phyloP scores from a whole-genome alignment of 92 coral and sea anemone genomes.

The Montipora capitata region DNA sequence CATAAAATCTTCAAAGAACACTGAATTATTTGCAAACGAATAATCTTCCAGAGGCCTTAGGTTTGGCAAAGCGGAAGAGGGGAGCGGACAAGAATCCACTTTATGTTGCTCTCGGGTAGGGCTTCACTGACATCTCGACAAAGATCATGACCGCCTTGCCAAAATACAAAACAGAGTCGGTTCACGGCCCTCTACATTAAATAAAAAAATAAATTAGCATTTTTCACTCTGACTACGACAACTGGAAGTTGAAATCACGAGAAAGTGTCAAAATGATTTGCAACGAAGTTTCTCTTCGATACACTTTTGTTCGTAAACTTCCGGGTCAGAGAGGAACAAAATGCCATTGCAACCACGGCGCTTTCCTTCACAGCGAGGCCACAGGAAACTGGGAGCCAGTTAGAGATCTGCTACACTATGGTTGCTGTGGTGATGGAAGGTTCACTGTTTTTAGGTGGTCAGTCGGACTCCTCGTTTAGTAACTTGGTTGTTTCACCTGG shows the following conservation, averaged over 20 bases:
- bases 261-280: background rate
- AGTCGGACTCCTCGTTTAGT: conserved; percentile 62
- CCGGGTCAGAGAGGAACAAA: conserved; percentile 36
- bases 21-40: conserved; percentile 25
- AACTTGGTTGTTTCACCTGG: conserved; percentile 42
- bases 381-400: conserved; percentile 18
- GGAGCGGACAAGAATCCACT: background rate
- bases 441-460: conserved; percentile 9
- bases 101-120: background rate
- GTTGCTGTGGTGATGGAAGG: conserved; percentile 4
- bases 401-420: background rate
- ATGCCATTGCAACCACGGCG: conserved; percentile 48
- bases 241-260: conserved; percentile 14
- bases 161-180: conserved; percentile 23
- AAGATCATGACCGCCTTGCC: conserved; percentile 9
- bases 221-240: conserved; percentile 43
- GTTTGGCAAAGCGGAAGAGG: too few species aligned
- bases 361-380: background rate
- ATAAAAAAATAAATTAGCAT: conserved; percentile 67
- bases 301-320: background rate
- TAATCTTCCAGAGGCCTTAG: background rate
- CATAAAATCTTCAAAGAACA: conserved; percentile 56
- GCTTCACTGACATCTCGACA: conserved; percentile 15
- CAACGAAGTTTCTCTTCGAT: background rate
- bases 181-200: conserved; percentile 46